These are phyloP conservation scores for Orthonychiurus folsomi DNA, from an alignment of 2,888 invertebrate genomes.

Conservation along the genomic window DNA sequence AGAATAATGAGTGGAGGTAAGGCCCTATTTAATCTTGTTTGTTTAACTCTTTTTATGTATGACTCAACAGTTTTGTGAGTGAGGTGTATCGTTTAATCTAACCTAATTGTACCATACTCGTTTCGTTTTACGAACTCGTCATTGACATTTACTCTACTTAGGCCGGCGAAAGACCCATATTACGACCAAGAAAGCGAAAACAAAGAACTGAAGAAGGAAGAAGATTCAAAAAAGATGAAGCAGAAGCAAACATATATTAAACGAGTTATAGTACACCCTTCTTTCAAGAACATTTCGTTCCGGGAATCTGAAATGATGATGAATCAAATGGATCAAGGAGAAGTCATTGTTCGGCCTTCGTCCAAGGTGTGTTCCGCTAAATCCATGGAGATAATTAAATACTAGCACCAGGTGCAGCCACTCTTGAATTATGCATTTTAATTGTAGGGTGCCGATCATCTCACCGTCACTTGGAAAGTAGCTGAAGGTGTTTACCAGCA, in stretches of 20 bases:
- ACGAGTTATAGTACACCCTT: conserved; percentile 92
- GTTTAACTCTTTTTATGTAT: neutral
- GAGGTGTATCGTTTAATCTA: neutral
- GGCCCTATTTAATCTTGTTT: conserved; percentile 18
- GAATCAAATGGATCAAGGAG: conserved; percentile 88
- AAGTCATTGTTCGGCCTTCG: conserved; percentile 90
- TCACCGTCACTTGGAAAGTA: conserved; percentile 99
- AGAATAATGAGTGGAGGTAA: conserved; percentile 79
- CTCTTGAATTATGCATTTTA: neutral
- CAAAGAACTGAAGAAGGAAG: conserved; percentile 65
- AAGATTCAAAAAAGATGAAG: conserved; percentile 71
- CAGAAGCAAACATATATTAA: conserved; percentile 73
- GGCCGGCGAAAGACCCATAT: conserved; percentile 76
- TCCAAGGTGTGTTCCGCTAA: conserved; percentile 61
- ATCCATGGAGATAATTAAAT: neutral
- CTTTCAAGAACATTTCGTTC: conserved; percentile 92
- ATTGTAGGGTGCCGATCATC: conserved; percentile 70
- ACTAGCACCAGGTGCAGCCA: neutral
- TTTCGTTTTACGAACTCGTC: no score
- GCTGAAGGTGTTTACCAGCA: conserved; percentile 89
- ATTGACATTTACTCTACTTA: conserved; percentile 41
- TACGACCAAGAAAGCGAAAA: conserved; percentile 83
- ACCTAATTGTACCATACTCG: neutral
- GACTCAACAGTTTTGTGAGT: neutral
- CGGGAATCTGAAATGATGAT: conserved; percentile 85